Percentiles rank a stretch among this genome's conserved stretches.
Conservation (phyloP, 1,140 invertebrate genomes). For the Meloidogyne floridensis region DNA sequence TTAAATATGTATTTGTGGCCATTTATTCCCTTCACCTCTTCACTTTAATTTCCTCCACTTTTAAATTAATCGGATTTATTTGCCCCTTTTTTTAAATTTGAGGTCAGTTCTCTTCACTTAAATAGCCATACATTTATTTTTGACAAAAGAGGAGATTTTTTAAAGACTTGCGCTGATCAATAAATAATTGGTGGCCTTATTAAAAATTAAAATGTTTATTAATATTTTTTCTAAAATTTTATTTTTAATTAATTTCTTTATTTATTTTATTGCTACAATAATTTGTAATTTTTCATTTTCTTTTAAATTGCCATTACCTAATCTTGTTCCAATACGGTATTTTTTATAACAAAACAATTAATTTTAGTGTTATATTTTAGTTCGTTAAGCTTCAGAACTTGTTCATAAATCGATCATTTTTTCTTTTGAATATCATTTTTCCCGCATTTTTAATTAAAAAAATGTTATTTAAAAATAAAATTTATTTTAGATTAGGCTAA, state of each 20-base stretch:
- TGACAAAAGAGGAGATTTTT: no score
- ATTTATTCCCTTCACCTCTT: background rate
- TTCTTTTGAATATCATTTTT: no score
- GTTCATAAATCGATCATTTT: no score
- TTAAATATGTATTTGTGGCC: background rate
- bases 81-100: background rate
- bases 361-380: background rate
- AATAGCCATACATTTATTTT: background rate
- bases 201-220: no score
- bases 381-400: no score
- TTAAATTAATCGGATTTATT: slow-evolving; percentile 9
- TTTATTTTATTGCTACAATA: background rate
- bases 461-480: no score
- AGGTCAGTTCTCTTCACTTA: background rate
- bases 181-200: no score
- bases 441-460: no score
- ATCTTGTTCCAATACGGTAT: background rate
- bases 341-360: background rate
- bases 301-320: background rate
- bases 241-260: slow-evolving; percentile 8
- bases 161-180: no score
- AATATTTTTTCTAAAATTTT: background rate
- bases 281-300: background rate
- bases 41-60: background rate
- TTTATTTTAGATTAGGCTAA: no score